phyloP scores from a whole-genome alignment of 2,797 vertebrate species.

The Lagodon rhomboides region DNA sequence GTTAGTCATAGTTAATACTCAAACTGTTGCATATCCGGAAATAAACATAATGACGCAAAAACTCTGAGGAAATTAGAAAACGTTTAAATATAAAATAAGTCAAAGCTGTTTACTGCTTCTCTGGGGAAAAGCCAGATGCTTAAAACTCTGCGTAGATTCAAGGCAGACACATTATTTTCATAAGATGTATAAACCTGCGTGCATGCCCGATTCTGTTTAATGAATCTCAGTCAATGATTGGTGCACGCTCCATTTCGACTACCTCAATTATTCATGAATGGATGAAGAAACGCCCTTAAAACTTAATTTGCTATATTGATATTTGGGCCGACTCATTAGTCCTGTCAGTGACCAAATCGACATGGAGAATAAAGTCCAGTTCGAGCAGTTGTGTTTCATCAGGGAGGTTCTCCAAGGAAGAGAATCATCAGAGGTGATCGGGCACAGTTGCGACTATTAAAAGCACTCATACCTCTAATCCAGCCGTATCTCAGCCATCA shows the following conservation, averaged over 20 bases:
- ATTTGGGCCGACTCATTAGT: background rate
- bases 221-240: background rate
- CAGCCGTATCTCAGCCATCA: background rate
- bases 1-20: background rate
- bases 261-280: background rate
- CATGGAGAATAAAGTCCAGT: background rate
- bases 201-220: no score
- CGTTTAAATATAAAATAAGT: background rate
- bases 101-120: background rate
- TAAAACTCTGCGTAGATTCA: no score
- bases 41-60: background rate
- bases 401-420: background rate
- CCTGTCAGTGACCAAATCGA: background rate
- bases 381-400: background rate
- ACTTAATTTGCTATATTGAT: background rate
- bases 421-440: background rate
- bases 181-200: no score
- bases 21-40: background rate
- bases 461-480: background rate
- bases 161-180: no score
- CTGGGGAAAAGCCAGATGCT: background rate
- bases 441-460: background rate
- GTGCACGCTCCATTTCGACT: background rate
- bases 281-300: background rate
- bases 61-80: background rate